Conservation (phyloP, 2,797 vertebrate genomes). For the Distichodus sexfasciatus region DNA sequence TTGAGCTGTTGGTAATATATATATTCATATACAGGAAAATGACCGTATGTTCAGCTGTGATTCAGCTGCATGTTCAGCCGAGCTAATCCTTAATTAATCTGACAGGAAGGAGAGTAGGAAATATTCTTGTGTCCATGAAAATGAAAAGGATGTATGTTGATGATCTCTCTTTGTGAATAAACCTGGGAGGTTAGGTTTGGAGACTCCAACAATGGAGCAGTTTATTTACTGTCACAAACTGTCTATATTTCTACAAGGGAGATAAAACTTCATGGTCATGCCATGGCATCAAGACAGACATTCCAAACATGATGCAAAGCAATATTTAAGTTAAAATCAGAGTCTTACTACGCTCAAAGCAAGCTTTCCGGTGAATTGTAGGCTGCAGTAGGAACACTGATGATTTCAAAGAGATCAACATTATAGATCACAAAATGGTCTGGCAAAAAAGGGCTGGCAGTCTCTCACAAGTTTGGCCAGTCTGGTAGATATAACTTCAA, state of each 20-base stretch:
- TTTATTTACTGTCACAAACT: background rate
- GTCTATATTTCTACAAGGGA: background rate
- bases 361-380: background rate
- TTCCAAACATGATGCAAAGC: background rate
- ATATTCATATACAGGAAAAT: too few species aligned
- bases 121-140: constrained; percentile 15
- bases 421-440: too few species aligned
- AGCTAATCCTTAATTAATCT: constrained; percentile 1
- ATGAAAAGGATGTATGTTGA: constrained; percentile 12
- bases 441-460: background rate
- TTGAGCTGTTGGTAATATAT: too few species aligned
- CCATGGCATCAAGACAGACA: too few species aligned
- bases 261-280: background rate
- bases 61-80: constrained; percentile 1
- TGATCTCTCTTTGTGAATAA: constrained; percentile 9
- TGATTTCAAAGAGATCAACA: too few species aligned
- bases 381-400: background rate
- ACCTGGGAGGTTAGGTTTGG: background rate
- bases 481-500: constrained; percentile 57
- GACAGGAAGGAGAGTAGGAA: constrained; percentile 14
- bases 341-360: background rate
- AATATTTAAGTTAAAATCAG: background rate
- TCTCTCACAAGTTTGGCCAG: background rate
- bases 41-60: too few species aligned
- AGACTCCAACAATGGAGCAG: background rate